Conservation (phyloP, 2,888 invertebrate species). For the Leptura quadrifasciata region DNA sequence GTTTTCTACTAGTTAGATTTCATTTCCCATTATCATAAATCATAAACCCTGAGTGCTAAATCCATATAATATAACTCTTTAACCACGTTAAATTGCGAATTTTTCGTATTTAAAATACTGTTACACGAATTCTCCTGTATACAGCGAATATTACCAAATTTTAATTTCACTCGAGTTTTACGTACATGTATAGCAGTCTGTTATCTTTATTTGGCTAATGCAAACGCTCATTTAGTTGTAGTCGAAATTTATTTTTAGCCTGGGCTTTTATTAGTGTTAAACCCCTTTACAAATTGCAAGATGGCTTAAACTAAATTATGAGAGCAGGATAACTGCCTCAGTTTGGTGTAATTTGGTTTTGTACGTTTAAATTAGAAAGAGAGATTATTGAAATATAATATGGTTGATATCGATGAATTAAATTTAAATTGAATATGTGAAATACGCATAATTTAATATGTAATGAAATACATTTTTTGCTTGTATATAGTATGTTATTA, state of each 20-base stretch:
- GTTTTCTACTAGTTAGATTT: too few relatives aligned
- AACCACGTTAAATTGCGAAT: neutral
- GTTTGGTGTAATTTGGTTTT: neutral
- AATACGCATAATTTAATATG: too few relatives aligned
- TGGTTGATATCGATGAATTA: too few relatives aligned
- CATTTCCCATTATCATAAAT: too few relatives aligned
- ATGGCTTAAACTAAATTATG: constrained; percentile 1
- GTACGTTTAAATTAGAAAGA: neutral
- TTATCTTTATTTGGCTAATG: constrained; percentile 1
- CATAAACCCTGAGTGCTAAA: too few relatives aligned
- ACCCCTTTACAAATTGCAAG: neutral
- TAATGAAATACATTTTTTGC: too few relatives aligned
- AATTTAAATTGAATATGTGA: too few relatives aligned
- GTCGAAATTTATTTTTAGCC: neutral
- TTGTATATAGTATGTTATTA: too few relatives aligned
- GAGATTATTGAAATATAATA: too few relatives aligned
- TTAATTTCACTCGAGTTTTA: neutral
- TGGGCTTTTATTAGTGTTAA: neutral
- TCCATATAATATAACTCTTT: too few relatives aligned
- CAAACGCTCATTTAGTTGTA: constrained; percentile 4
- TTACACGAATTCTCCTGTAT: neutral
- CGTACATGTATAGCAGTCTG: neutral
- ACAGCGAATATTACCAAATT: neutral
- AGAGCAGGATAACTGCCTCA: neutral
- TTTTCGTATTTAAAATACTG: neutral